Evolutionary conservation across 1,140 invertebrate genomes (phyloP).

Genomic region (Pararge aegeria): DNA sequence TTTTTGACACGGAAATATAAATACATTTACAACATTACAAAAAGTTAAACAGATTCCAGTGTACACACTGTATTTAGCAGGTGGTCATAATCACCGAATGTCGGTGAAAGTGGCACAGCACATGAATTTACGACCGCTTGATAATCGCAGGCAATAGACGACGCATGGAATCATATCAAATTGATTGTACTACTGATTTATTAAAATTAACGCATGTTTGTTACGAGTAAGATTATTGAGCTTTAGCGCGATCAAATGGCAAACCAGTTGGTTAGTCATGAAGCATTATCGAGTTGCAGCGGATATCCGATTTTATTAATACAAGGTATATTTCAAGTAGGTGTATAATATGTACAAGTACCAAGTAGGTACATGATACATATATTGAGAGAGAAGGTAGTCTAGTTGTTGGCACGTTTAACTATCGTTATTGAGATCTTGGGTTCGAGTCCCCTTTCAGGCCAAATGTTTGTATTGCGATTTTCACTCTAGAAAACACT

Average conservation of each 20-base stretch:
- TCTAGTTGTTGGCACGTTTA: too few relatives aligned
- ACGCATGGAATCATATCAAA: slow-evolving; percentile 21
- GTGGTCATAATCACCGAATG: slow-evolving; percentile 9
- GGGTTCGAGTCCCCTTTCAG: too few relatives aligned
- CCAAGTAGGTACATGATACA: too few relatives aligned
- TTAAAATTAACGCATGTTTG: background rate
- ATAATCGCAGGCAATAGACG: slow-evolving; percentile 16
- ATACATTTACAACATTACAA: background rate
- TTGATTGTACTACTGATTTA: slow-evolving; percentile 9
- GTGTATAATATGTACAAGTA: too few relatives aligned
- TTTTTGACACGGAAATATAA: too few relatives aligned
- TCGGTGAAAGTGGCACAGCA: slow-evolving; percentile 23
- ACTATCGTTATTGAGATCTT: too few relatives aligned
- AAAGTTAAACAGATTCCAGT: background rate
- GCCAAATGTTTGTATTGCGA: too few relatives aligned
- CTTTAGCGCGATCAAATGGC: background rate
- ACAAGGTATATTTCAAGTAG: background rate
- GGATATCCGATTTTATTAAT: background rate
- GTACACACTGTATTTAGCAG: background rate
- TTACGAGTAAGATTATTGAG: background rate
- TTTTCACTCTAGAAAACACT: too few relatives aligned
- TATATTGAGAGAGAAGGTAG: too few relatives aligned
- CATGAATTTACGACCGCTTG: slow-evolving; percentile 12
- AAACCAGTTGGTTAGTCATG: background rate
- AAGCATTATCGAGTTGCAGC: background rate